Percentiles rank a stretch among this genome's conserved stretches.
phyloP scores from a whole-genome alignment of 2,113 vertebrate genomes.

The Osmerus mordax region DNA sequence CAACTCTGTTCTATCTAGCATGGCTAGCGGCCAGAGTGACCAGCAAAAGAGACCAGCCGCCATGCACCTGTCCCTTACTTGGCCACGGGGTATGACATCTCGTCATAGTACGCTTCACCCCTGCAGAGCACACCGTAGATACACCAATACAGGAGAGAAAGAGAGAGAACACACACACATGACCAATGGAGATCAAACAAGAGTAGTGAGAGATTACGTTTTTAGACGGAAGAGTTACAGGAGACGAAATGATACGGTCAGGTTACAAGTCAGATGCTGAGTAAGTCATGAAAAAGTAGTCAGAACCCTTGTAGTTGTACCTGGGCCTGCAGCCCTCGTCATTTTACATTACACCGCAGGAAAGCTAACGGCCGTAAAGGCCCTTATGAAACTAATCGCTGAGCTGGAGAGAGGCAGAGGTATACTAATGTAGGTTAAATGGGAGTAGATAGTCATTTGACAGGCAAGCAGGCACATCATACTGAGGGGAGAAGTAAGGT shows the following conservation, averaged over 20 bases:
- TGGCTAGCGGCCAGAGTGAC: background rate
- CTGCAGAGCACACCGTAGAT: constrained; percentile 50
- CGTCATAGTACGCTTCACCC: constrained; percentile 68
- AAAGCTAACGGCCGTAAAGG: too few relatives aligned
- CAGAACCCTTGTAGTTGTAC: too few relatives aligned
- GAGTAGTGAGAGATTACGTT: too few relatives aligned
- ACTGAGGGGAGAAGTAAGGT: constrained; percentile 9
- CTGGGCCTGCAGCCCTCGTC: too few relatives aligned
- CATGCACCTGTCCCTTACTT: constrained; percentile 72
- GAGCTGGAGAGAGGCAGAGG: too few relatives aligned
- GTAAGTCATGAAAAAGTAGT: too few relatives aligned
- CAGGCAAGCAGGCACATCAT: background rate
- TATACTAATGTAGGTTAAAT: background rate
- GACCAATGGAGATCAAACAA: too few relatives aligned
- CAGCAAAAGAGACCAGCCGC: constrained; percentile 19
- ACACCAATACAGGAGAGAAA: constrained; percentile 21
- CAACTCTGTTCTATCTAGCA: background rate
- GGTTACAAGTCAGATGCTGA: too few relatives aligned
- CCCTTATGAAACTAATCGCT: too few relatives aligned
- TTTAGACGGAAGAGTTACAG: too few relatives aligned
- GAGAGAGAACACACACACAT: background rate
- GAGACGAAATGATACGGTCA: too few relatives aligned
- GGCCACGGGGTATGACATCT: constrained; percentile 62
- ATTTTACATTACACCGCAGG: too few relatives aligned
- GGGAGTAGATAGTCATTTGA: constrained; percentile 2